These are phyloP conservation scores for Muschampia staudingeri DNA, from an alignment of 2,888 invertebrate genomes.

Conservation along the genomic window DNA sequence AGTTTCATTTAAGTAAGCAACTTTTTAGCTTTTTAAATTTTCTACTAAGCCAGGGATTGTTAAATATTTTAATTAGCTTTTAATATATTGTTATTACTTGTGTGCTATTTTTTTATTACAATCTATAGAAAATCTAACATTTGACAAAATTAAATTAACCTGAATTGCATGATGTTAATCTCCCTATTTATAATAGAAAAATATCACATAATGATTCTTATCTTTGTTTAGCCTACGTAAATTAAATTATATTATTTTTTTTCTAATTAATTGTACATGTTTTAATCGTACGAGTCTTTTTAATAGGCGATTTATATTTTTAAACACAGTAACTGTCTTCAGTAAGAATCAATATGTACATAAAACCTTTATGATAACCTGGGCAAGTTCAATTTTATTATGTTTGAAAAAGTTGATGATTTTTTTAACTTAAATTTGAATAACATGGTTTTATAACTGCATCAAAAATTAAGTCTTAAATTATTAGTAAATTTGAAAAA, in stretches of 20 bases:
- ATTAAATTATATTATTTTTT: neutral
- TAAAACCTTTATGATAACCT: neutral
- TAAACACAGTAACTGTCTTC: neutral
- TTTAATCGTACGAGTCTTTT: neutral
- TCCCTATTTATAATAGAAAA: neutral
- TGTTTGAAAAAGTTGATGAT: no score
- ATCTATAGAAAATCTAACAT: neutral
- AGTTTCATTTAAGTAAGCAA: neutral
- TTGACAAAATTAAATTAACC: neutral
- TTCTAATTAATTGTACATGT: neutral
- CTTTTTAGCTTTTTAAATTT: neutral
- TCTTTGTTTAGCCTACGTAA: neutral
- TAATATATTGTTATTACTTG: neutral
- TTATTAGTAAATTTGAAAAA: no score
- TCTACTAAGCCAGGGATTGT: neutral
- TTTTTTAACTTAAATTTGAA: neutral
- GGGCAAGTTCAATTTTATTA: neutral
- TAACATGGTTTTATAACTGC: neutral
- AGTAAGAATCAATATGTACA: neutral
- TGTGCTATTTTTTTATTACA: neutral
- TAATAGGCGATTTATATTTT: neutral
- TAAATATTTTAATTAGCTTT: neutral
- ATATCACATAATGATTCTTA: slow-evolving; percentile 4
- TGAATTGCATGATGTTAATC: neutral
- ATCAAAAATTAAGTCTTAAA: no score